Evolutionary conservation across 2,113 vertebrate species (phyloP).

Genomic region (Symphodus melops): DNA sequence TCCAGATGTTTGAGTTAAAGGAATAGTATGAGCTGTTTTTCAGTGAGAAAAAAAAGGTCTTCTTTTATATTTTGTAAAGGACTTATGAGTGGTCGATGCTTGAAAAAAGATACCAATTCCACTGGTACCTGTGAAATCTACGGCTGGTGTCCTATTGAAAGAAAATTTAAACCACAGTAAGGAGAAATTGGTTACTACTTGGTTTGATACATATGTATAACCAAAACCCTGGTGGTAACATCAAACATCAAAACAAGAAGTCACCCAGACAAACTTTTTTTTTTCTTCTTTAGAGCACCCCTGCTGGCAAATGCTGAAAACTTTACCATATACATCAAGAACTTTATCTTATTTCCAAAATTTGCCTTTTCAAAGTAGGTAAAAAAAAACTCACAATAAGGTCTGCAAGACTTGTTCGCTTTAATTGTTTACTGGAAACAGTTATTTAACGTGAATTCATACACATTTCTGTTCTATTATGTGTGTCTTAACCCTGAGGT

Average conservation of each 20-base stretch:
- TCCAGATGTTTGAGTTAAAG: too few species aligned
- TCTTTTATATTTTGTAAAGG: slow-evolving; percentile 75
- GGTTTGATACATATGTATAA: background rate
- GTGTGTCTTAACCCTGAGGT: slow-evolving; percentile 76
- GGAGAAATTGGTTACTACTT: background rate
- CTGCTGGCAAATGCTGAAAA: slow-evolving; percentile 87
- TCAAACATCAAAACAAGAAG: background rate
- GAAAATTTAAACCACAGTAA: slow-evolving; percentile 63
- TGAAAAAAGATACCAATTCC: slow-evolving; percentile 65
- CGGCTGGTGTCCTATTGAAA: slow-evolving; percentile 93
- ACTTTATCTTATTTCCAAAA: slow-evolving; percentile 90
- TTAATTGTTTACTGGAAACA: background rate
- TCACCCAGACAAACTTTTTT: background rate
- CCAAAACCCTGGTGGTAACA: background rate
- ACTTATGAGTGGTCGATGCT: slow-evolving; percentile 88
- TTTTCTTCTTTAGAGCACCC: slow-evolving; percentile 68
- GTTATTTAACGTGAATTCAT: background rate
- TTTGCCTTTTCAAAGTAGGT: slow-evolving; percentile 93
- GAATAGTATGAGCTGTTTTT: too few species aligned
- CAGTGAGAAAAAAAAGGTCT: background rate
- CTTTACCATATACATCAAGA: slow-evolving; percentile 96
- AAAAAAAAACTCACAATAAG: slow-evolving; percentile 5
- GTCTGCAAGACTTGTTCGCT: background rate
- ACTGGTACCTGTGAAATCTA: slow-evolving; percentile 91
- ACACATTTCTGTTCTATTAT: background rate